These are phyloP conservation scores for Bombus sylvicola DNA, from an alignment of 1,140 invertebrate genomes.

Conservation along the genomic window DNA sequence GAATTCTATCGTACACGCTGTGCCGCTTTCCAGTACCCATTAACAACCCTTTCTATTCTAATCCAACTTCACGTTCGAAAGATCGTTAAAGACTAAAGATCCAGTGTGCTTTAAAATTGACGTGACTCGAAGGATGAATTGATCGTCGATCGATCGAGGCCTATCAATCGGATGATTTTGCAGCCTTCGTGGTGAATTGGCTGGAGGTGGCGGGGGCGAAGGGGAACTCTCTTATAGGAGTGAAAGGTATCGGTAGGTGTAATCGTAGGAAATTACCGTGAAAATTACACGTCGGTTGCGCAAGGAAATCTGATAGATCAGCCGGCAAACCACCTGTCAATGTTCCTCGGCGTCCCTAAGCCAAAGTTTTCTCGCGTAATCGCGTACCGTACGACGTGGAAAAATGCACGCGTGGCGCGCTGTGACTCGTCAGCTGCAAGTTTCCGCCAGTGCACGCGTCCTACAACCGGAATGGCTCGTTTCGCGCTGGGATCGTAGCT, in stretches of 20 bases:
- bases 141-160: conserved; percentile 18
- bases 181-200: conserved; percentile 42
- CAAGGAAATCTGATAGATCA: conserved; percentile 58
- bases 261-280: conserved; percentile 65
- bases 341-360: neutral
- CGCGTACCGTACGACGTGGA: conserved; percentile 24
- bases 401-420: conserved; percentile 45
- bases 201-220: neutral
- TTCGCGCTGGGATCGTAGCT: neutral
- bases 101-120: neutral
- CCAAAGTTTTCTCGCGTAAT: conserved; percentile 36
- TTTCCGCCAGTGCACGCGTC: conserved; percentile 17
- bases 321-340: conserved; percentile 48
- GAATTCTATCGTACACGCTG: neutral
- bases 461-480: neutral
- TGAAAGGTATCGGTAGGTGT: conserved; percentile 64
- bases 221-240: conserved; percentile 31
- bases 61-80: neutral
- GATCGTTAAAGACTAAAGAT: neutral
- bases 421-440: neutral
- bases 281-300: conserved; percentile 62
- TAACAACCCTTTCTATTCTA: neutral
- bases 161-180: conserved; percentile 6
- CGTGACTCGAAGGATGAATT: neutral
- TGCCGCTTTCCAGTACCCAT: neutral